A percentile compares a stretch with the other conserved stretches of the same genome.
phyloP scores from a whole-genome alignment of 2,113 vertebrate species.

The Actenoides lindsayi region DNA sequence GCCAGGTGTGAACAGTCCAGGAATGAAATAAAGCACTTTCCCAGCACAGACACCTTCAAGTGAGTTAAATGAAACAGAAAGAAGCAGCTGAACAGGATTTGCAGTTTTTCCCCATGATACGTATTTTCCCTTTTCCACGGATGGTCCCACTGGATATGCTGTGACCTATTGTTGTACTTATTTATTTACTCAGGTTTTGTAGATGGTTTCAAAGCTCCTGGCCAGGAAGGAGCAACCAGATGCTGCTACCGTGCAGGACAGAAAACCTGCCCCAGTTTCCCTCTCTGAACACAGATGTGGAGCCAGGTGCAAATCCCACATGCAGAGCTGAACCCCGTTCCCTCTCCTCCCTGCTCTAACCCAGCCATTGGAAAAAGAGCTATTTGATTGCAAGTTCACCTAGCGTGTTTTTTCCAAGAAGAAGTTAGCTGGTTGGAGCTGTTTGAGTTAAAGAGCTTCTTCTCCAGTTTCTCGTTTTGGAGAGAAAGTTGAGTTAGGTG shows the following conservation, averaged over 20 bases:
- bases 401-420: neutral
- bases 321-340: neutral
- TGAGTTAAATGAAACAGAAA: slow-evolving; percentile 51
- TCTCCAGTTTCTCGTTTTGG: neutral
- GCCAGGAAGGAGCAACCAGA: slow-evolving; percentile 22
- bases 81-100: slow-evolving; percentile 58
- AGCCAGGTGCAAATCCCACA: neutral
- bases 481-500: neutral
- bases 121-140: slow-evolving; percentile 46
- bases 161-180: slow-evolving; percentile 40
- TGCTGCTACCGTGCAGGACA: neutral
- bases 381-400: neutral
- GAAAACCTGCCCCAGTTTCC: neutral
- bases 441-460: neutral
- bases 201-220: slow-evolving; percentile 13
- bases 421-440: neutral
- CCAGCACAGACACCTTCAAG: neutral
- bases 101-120: neutral
- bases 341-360: neutral
- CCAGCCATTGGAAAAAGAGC: neutral
- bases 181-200: slow-evolving; percentile 54
- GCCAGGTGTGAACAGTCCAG: neutral
- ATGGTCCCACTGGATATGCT: neutral
- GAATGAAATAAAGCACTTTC: neutral
- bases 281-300: neutral